phyloP scores from a whole-genome alignment of 92 coral and sea anemone species.

The Siderastrea siderea region DNA sequence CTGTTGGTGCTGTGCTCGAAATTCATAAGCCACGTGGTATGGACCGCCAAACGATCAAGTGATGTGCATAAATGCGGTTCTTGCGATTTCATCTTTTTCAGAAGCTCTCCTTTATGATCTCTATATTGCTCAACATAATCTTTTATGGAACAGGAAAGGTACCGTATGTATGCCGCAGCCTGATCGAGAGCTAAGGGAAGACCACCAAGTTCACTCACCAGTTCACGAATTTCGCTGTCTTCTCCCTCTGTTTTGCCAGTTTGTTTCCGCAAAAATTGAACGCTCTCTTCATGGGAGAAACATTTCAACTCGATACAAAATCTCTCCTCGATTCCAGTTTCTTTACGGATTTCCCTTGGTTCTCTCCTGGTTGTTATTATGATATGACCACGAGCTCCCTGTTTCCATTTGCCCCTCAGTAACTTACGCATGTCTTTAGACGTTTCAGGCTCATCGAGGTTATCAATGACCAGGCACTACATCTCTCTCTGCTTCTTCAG shows the following conservation, averaged over 20 bases:
- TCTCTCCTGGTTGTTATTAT: constrained; percentile 84
- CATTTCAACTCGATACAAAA: constrained; percentile 53
- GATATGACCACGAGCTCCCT: constrained; percentile 67
- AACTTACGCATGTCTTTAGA: not conserved
- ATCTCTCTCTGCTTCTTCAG: too few species aligned
- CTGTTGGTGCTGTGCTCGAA: constrained; percentile 48
- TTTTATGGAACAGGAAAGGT: constrained; percentile 35
- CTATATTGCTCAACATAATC: constrained; percentile 58
- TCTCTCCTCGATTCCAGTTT: not conserved
- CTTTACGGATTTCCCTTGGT: constrained; percentile 46
- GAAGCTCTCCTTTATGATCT: constrained; percentile 39
- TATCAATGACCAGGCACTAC: constrained; percentile 32
- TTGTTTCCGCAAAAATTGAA: constrained; percentile 53
- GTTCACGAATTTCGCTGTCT: constrained; percentile 30
- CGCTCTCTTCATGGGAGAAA: constrained; percentile 50
- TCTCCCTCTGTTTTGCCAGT: constrained; percentile 29
- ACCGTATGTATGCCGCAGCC: constrained; percentile 74
- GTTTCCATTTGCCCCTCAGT: constrained; percentile 73
- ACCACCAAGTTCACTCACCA: constrained; percentile 69
- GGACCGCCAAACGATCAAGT: constrained; percentile 35
- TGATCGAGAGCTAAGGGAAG: constrained; percentile 87
- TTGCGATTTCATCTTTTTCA: not conserved
- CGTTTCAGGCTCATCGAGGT: constrained; percentile 66
- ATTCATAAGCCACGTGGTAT: too few species aligned
- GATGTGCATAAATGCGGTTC: constrained; percentile 53